Conservation (phyloP, 1,140 invertebrate genomes). For the Anthonomus grandis region DNA sequence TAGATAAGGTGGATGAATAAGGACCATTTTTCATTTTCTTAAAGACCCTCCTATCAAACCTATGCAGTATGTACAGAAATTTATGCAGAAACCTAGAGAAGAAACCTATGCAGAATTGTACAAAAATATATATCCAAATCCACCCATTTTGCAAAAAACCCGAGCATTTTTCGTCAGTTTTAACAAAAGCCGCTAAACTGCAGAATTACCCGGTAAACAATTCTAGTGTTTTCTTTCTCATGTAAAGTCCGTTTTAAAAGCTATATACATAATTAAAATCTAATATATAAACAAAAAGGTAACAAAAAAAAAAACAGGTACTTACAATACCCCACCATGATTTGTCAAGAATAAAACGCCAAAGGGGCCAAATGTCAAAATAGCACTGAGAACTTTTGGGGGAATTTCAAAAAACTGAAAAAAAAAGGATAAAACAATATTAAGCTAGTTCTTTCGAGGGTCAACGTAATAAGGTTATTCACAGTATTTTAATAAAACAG, state of each 20-base stretch:
- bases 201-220: background rate
- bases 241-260: background rate
- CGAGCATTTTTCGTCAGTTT: too few relatives aligned
- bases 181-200: background rate
- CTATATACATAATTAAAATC: background rate
- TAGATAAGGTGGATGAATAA: too few relatives aligned
- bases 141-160: too few relatives aligned
- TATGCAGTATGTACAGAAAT: too few relatives aligned
- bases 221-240: background rate
- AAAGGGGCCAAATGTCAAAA: conserved; percentile 17
- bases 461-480: background rate
- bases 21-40: too few relatives aligned
- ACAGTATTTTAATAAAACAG: background rate
- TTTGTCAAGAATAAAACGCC: conserved; percentile 15
- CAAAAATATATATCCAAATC: too few relatives aligned
- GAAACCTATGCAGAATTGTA: too few relatives aligned
- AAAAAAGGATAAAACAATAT: background rate
- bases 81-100: too few relatives aligned
- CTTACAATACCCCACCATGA: conserved; percentile 23
- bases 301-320: conserved; percentile 5
- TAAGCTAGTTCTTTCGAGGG: background rate
- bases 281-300: background rate
- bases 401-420: conserved; percentile 15
- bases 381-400: conserved; percentile 16
- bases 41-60: too few relatives aligned